These are phyloP conservation scores for Ferrisia virgata DNA, from an alignment of 2,888 invertebrate genomes.

Conservation along the genomic window DNA sequence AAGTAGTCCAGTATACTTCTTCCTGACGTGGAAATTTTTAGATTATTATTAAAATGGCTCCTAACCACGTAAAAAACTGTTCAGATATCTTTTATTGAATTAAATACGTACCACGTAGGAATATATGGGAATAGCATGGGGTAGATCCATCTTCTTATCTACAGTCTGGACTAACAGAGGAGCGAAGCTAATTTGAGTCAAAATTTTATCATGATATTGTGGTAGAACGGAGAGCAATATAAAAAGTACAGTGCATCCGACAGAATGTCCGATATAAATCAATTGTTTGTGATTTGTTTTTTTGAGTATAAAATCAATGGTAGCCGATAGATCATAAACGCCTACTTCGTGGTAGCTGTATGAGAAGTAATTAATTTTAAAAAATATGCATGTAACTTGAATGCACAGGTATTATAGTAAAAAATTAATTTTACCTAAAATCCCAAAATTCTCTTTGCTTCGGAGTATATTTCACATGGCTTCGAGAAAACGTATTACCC, in stretches of 20 bases:
- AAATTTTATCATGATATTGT: constrained; percentile 65
- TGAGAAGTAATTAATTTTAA: no score
- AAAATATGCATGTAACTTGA: no score
- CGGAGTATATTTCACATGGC: constrained; percentile 61
- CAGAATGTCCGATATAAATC: constrained; percentile 84
- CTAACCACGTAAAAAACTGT: no score
- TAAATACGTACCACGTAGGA: no score
- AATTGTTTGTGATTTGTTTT: constrained; percentile 58
- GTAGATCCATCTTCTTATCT: no score
- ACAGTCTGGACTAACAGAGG: no score
- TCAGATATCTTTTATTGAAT: no score
- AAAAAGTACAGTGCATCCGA: constrained; percentile 78
- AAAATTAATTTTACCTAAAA: constrained; percentile 56
- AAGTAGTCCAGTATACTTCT: no score
- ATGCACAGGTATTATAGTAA: neutral
- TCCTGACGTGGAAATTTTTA: no score
- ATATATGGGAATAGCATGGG: no score
- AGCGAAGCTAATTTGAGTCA: constrained; percentile 58
- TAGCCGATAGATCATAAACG: constrained; percentile 79
- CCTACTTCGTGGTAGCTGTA: constrained; percentile 88
- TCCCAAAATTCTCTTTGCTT: constrained; percentile 62
- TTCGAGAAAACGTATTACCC: constrained; percentile 73
- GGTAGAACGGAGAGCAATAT: constrained; percentile 67
- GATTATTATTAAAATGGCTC: no score
- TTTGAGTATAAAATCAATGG: constrained; percentile 67